Evolutionary conservation across 2,113 vertebrate species (phyloP), one percentile per base, ranked within the genome.

Genomic region (Rhea pennata): DNA sequence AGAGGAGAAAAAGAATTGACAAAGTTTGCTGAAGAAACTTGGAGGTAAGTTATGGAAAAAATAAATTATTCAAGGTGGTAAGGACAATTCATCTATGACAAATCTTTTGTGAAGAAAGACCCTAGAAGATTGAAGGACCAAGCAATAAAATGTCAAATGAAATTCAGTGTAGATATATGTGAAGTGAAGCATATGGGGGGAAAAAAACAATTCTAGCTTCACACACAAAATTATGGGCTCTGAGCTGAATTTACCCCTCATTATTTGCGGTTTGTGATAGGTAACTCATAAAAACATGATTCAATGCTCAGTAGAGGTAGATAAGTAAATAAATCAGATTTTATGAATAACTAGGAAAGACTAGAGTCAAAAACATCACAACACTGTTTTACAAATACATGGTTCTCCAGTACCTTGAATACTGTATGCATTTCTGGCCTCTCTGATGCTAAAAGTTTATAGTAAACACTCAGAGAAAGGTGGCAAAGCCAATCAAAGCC

Each of bases 271-370:
- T 33, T 92, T 39, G 42, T 40, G 16, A 14, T 3, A 69, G 39
- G 6, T 15, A n/a, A 36, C 12, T 29, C 39, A 46, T 46, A 13
- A 72, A 78, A 85, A 88, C 13, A 31, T 1, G 65, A 44, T 6
- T 70, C 50, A 40, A 0, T 61, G 31, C 11, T 85, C 0, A 0
- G 40, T 69, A 65, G 14, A 51, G 44, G 33, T 42, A 58, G 26
- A 17, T 14, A 59, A 27, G 24, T 54, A 27, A 53, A 21, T 65
- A 72, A 86, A 10, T 84, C 48, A 31, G 29, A 92, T 53, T 6
- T 64, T n/a, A 48, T 3, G 39, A 86, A 64, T 24, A 31, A 44
- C 40, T 42, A 74, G 36, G 13, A 51, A 88, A 76, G 1, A 21
- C 83, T 2, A 27, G 26, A 82, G 75, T 26, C 14, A 56, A 64